Base-by-base conservation (phyloP, 2,113 vertebrate genomes). In the Brachirus orientalis region DNA sequence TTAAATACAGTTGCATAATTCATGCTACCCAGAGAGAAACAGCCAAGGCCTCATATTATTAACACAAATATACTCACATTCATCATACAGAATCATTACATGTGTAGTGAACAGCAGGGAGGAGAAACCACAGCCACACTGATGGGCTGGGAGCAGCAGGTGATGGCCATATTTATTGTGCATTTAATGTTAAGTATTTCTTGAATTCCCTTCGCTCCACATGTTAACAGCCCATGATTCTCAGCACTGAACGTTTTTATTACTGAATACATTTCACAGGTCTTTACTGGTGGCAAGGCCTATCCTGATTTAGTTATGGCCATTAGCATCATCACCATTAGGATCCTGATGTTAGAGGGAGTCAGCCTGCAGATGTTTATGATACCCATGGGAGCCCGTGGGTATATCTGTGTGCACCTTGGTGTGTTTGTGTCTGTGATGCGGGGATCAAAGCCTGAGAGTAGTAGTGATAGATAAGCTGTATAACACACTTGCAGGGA, bases 81-180 rank as follows among this genome's bases (percentile, higher is more conserved):
- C 9, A 38, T 63, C 33, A 28, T 4, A 59, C 9, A 19, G 8
- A 47, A 62, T 38, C 19, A 70, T 75, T 94, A 92, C 94, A 92
- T 89, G 91, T 89, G 92, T 62, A 92, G 92, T 88, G 91, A 91
- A 86, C 78, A 72, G 44, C 35, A 38, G 92, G 93, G 90, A 92
- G 22, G 22, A 22, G 16, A 22, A 18, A 68, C 69, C 43, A 6
- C 35, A 57, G 46, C 10, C 48, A 52, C 18, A n/a, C 35, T 19
- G 0, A 0, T 14, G 28, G 48, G 54, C 33, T 12, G 66, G 36
- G 58, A 57, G 68, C 66, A 79, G 73, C 62, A 41, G 59, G 48
- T n/a, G 45, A 57, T 2, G 57, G 48, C 56, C 66, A 62, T 54
- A 62, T 69, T 86, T 72, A 85, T 80, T 76, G 63, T 19, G 61